These are phyloP conservation scores for Saiga tatarica DNA, from an alignment of 2,113 vertebrate species.

Conservation along the genomic window DNA sequence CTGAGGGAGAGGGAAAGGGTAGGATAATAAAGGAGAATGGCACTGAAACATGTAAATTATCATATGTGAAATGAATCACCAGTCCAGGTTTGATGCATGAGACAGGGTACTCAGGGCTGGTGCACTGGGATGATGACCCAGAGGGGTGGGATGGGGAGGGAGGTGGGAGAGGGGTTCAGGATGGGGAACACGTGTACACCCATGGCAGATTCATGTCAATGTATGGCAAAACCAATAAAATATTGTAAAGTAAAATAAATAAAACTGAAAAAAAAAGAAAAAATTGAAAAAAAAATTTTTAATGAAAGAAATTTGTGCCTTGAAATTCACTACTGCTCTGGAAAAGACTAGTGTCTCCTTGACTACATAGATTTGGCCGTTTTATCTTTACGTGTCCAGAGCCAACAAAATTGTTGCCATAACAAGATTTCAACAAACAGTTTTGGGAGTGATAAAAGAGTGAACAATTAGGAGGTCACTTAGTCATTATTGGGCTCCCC, in stretches of 20 bases:
- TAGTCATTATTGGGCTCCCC: not conserved
- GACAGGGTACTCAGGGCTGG: too few relatives aligned
- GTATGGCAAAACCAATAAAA: too few relatives aligned
- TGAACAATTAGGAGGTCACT: not conserved
- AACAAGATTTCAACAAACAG: not conserved
- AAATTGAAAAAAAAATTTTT: not conserved
- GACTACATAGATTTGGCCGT: not conserved
- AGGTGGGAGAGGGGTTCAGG: too few relatives aligned
- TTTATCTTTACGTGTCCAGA: not conserved
- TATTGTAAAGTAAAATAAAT: not conserved
- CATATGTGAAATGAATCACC: too few relatives aligned
- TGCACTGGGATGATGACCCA: too few relatives aligned
- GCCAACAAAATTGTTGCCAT: not conserved
- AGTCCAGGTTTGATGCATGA: too few relatives aligned
- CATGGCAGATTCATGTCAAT: too few relatives aligned
- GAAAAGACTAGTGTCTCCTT: not conserved
- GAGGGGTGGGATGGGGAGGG: too few relatives aligned
- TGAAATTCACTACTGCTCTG: not conserved
- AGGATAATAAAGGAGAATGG: too few relatives aligned
- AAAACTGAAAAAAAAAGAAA: not conserved
- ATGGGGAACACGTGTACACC: too few relatives aligned
- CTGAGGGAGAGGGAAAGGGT: too few relatives aligned
- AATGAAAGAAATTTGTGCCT: not conserved
- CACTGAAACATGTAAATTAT: too few relatives aligned
- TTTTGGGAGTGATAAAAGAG: not conserved